Base-by-base conservation (phyloP, 2,797 vertebrate species). In the Pitangus sulphuratus region DNA sequence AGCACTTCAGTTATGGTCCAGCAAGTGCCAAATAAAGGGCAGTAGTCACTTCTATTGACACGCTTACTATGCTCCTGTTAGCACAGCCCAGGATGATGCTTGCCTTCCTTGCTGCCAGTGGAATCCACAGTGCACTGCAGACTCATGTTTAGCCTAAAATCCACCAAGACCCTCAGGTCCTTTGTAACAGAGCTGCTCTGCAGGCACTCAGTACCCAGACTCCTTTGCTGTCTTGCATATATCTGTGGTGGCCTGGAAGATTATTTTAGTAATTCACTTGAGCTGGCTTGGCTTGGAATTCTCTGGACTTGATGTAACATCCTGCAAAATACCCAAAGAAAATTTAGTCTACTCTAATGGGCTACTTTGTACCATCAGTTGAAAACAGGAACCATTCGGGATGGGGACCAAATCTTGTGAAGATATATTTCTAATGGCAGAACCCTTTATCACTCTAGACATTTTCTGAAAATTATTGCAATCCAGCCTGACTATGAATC, bases 401-500 rank as follows among this genome's bases (percentile, higher is more conserved):
- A 84, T 24, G 69, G 26, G 37, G 58, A 84, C 65, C 87, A 84
- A 81, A 37, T 37, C 89, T 78, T 58, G 31, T 24, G 82, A 91
- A 92, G 72, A 86, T 85, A 56, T 78, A 92, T 94, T 79, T 86
- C 76, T 62, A 66, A 81, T 18, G 39, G 79, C 72, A 94, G 79
- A 86, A 69, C 44, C 28, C 87, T 91, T 93, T 96, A 93, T 90
- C 93, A 82, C 62, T 94, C 74, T 22, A 61, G 77, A 78, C 77
- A n/a, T 88, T 81, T 86, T 86, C 79, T 90, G 60, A 91, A 95
- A 96, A 91, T 91, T 89, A 86, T 84, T 84, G 83, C 89, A 78
- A 76, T 84, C 82, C 26, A 66, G 62, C 47, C 84, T 90, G 94
- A 82, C 82, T 94, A 60, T 81, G 79, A 95, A 94, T 94, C 87